Base-by-base conservation (phyloP, 1,140 invertebrate genomes). In the Drosophila carrolli region DNA sequence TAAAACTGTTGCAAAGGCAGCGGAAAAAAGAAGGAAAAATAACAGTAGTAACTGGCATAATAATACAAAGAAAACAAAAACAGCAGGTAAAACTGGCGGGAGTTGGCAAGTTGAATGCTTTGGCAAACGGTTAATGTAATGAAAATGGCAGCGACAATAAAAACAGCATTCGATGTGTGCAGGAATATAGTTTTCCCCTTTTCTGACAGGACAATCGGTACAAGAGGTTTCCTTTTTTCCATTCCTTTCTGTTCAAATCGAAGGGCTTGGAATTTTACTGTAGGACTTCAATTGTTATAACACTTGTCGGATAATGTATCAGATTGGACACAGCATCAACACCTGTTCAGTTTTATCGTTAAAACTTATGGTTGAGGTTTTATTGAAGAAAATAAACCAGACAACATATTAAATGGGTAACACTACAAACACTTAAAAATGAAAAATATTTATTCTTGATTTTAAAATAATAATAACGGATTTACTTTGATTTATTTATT, bases 111-210 rank as follows among this genome's bases (percentile, higher is more conserved):
- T 23, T n/a, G 35, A 47, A 59, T 60, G 59, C 43, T 62, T 55
- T 66, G 75, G 75, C 66, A 74, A 82, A 67, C 79, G 75, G 70
- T 88, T 88, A 88, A 88, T 88, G 83, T 88, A 88, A 88, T 88
- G 83, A 88, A 83, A 83, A 88, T 67, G 68, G 83, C 83, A 76
- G 56, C 62, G 76, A 76, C 79, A 89, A 79, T 88, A 88, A 82
- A 86, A 86, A 73, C 78, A 70, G 72, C 71, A 72, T 68, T 76
- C 53, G 62, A 81, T 82, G 82, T 61, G 68, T 57, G 57, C 43
- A 37, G 32, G 38, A 19, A 41, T n/a, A 19, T 32, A n/a, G 35
- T 13, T 41, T 47, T 43, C 5, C 35, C 16, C 43, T 27, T 41
- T 10, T 13, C 58, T 5, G 16, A 1, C 38, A 40, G 46, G 50